Conservation (phyloP, 1,140 invertebrate genomes). For the Melanaphis sacchari region DNA sequence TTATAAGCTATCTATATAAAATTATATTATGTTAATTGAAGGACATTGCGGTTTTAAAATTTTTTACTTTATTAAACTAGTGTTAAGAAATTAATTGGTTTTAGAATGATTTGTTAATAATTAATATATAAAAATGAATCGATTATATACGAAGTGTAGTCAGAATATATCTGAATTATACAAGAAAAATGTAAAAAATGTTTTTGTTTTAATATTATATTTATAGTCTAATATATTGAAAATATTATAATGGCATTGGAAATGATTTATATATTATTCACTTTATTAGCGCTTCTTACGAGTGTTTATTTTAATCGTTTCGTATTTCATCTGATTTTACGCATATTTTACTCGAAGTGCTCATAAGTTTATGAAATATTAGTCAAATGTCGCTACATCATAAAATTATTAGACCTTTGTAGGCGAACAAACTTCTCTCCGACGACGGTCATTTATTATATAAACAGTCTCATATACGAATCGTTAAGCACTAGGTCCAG, state of each 20-base stretch:
- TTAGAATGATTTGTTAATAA: neutral
- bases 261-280: neutral
- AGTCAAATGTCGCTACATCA: neutral
- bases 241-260: neutral
- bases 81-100: neutral
- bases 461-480: slow-evolving; percentile 22
- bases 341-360: neutral
- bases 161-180: neutral
- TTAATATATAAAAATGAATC: neutral
- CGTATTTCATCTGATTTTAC: neutral
- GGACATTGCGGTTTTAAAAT: neutral
- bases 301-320: neutral
- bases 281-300: neutral
- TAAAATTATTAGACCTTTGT: slow-evolving; percentile 40
- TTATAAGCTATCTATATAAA: neutral
- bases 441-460: slow-evolving; percentile 46
- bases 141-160: neutral
- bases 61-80: neutral
- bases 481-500: slow-evolving; percentile 39
- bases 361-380: slow-evolving; percentile 37
- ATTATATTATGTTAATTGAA: neutral
- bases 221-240: neutral
- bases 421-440: slow-evolving; percentile 44
- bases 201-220: neutral
- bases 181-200: neutral